Conservation (phyloP, 2,888 invertebrate species). For the Ophion slaviceki region DNA sequence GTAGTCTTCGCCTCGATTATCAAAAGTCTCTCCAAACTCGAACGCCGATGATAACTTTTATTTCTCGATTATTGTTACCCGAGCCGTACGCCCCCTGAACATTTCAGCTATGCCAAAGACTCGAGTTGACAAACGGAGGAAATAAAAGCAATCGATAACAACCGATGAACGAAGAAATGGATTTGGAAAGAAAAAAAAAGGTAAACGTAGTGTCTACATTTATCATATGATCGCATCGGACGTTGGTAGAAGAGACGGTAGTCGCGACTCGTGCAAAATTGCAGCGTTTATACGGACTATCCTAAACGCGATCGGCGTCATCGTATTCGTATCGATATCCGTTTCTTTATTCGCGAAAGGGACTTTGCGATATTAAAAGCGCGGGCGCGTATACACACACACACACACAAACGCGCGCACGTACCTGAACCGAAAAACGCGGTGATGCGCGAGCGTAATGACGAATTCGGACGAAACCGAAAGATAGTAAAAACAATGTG, state of each 20-base stretch:
- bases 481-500: background rate
- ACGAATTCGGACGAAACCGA: background rate
- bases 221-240: constrained; percentile 77
- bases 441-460: constrained; percentile 2
- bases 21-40: constrained; percentile 13
- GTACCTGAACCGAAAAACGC: background rate
- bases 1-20: background rate
- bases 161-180: constrained; percentile 13
- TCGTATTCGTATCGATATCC: constrained; percentile 58
- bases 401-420: background rate
- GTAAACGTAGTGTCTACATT: constrained; percentile 78
- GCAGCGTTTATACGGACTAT: constrained; percentile 44
- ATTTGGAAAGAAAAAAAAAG: constrained; percentile 68
- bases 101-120: constrained; percentile 9
- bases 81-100: background rate
- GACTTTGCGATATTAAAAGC: background rate
- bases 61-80: background rate
- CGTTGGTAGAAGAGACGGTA: constrained; percentile 67
- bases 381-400: constrained; percentile 3
- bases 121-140: background rate
- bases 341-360: constrained; percentile 12
- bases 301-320: constrained; percentile 71
- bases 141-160: constrained; percentile 13
- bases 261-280: constrained; percentile 65
- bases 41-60: background rate